Evolutionary conservation across 2,888 invertebrate genomes (phyloP).

Genomic region (Tetropium fuscum): DNA sequence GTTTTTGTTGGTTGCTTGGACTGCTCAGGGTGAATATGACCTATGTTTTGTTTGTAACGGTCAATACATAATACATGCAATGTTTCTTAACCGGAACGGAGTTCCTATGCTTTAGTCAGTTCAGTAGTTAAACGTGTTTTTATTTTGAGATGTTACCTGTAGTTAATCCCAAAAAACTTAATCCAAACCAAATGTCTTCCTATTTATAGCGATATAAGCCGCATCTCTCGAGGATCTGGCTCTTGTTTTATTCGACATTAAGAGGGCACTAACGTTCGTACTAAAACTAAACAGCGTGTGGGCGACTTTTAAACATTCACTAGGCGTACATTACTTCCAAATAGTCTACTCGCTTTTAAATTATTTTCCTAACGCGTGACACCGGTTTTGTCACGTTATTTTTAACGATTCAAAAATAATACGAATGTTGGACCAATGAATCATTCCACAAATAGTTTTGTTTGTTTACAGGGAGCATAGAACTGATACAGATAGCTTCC

Average conservation of each 20-base stretch:
- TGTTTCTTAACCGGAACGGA: not conserved
- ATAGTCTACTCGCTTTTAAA: constrained; percentile 9
- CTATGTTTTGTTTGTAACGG: not conserved
- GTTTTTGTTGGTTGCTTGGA: not conserved
- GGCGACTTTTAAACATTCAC: constrained; percentile 6
- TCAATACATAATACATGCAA: not conserved
- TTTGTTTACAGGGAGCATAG: not conserved
- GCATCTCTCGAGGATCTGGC: not conserved
- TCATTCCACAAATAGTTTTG: not conserved
- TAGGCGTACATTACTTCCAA: not conserved
- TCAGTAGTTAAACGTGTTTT: too few species aligned
- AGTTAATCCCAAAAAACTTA: too few species aligned
- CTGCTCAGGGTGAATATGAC: constrained; percentile 9
- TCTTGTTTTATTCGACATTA: constrained; percentile 11
- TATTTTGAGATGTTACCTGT: too few species aligned
- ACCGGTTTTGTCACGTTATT: not conserved
- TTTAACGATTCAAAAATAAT: constrained; percentile 3
- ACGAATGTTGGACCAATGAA: not conserved
- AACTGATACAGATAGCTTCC: too few species aligned
- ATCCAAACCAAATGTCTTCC: not conserved
- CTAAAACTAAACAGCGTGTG: constrained; percentile 12
- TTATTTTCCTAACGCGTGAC: not conserved
- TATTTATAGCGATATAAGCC: not conserved
- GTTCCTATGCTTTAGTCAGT: not conserved
- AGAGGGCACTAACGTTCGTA: constrained; percentile 7